Evolutionary conservation across 1,140 invertebrate genomes (phyloP).

Genomic region (Laodelphax striatellus): DNA sequence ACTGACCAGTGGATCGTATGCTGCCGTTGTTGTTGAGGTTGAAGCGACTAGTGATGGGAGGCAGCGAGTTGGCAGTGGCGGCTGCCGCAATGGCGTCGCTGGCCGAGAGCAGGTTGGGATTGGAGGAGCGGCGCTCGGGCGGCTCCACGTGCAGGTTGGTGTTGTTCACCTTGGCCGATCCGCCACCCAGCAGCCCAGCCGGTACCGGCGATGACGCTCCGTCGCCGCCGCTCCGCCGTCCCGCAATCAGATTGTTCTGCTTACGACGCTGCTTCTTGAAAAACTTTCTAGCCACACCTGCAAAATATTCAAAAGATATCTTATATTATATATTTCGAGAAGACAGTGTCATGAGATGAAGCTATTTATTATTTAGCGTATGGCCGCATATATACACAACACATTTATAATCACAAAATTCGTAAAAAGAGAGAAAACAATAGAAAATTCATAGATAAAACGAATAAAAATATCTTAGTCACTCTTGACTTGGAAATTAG

Average conservation of each 20-base stretch:
- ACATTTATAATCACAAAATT: too few relatives aligned
- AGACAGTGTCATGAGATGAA: too few relatives aligned
- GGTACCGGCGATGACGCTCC: slow-evolving; percentile 37
- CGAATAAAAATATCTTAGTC: too few relatives aligned
- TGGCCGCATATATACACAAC: too few relatives aligned
- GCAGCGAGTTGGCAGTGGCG: too few relatives aligned
- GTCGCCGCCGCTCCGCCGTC: slow-evolving; percentile 44
- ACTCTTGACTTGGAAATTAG: too few relatives aligned
- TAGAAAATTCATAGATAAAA: too few relatives aligned
- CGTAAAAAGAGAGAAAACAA: too few relatives aligned
- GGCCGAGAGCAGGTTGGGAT: slow-evolving; percentile 16
- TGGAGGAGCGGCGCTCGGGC: background rate
- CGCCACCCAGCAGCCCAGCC: slow-evolving; percentile 32
- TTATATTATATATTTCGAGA: too few relatives aligned
- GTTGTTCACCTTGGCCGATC: slow-evolving; percentile 52
- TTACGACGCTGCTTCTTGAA: slow-evolving; percentile 69
- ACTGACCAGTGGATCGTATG: slow-evolving; percentile 14
- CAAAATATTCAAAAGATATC: too few relatives aligned
- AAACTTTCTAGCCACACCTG: slow-evolving; percentile 72
- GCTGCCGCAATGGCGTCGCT: too few relatives aligned
- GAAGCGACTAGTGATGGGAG: slow-evolving; percentile 6
- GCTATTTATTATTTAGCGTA: too few relatives aligned
- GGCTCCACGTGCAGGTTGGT: slow-evolving; percentile 60
- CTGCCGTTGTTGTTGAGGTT: slow-evolving; percentile 19
- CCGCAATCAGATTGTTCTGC: slow-evolving; percentile 57